These are phyloP conservation scores for Myotis brandtii DNA, from an alignment of 2,113 vertebrate species.

Conservation along the genomic window DNA sequence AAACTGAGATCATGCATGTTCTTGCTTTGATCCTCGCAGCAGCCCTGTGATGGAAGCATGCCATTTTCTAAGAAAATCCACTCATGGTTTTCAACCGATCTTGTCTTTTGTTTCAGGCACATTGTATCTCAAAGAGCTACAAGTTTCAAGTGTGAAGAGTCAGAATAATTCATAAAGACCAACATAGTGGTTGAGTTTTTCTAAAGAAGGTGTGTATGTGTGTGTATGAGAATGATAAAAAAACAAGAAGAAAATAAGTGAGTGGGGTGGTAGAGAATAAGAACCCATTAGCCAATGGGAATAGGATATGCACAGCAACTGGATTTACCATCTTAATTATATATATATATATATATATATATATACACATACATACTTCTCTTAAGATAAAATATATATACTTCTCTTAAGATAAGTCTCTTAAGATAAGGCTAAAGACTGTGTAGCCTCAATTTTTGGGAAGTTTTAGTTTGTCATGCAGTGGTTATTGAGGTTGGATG, in stretches of 20 bases:
- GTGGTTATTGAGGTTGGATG: not conserved
- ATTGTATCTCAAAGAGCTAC: conserved; percentile 49
- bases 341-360: not conserved
- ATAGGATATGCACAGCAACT: not conserved
- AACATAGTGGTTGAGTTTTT: conserved; percentile 4
- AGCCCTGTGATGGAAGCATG: conserved; percentile 31
- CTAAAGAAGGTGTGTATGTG: not conserved
- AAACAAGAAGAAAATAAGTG: not conserved
- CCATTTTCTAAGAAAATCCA: conserved; percentile 64
- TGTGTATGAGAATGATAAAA: not conserved
- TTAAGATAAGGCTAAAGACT: not conserved
- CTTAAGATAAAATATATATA: not conserved
- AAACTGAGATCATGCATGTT: conserved; percentile 24
- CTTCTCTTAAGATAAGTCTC: conserved; percentile 4
- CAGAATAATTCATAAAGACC: conserved; percentile 67
- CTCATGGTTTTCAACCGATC: conserved; percentile 53
- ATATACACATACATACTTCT: not conserved
- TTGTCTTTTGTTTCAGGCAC: conserved; percentile 70
- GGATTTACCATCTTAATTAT: not conserved
- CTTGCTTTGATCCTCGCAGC: conserved; percentile 69
- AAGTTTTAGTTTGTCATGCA: not conserved
- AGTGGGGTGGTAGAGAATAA: not conserved
- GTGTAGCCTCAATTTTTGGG: not conserved
- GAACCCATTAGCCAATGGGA: not conserved
- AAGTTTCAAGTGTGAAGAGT: conserved; percentile 64